Percentiles rank a stretch among this genome's conserved stretches.
phyloP scores from a whole-genome alignment of 2,888 invertebrate species.

The Eilema depressum region DNA sequence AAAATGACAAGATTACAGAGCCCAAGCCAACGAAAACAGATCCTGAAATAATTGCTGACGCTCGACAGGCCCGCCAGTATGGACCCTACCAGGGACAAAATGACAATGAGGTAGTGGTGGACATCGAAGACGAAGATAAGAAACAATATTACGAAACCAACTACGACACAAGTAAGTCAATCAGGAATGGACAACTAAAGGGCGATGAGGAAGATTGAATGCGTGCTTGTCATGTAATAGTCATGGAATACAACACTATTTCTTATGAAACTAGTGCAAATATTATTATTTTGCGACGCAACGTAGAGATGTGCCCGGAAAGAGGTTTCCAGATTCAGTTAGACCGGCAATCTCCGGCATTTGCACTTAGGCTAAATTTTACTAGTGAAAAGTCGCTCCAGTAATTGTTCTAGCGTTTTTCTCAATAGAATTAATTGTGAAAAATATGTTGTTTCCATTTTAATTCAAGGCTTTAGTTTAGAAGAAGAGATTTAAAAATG shows the following conservation, averaged over 20 bases:
- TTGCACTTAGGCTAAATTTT: background rate
- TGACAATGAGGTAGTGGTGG: conserved; percentile 89
- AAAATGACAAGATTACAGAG: conserved; percentile 5
- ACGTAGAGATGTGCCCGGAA: too few relatives aligned
- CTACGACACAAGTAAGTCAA: conserved; percentile 91
- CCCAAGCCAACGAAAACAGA: conserved; percentile 34
- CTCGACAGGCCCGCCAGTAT: conserved; percentile 64
- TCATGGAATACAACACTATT: background rate
- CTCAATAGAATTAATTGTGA: background rate
- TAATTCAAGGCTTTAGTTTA: background rate
- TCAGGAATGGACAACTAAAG: background rate
- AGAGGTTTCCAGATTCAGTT: too few relatives aligned
- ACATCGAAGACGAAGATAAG: conserved; percentile 91
- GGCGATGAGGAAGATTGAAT: background rate
- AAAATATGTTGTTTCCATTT: too few relatives aligned
- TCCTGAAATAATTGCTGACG: conserved; percentile 51
- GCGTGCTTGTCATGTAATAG: background rate
- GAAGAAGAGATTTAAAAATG: background rate
- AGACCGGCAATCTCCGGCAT: background rate
- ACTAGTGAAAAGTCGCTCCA: background rate
- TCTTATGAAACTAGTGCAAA: background rate
- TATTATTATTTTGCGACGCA: background rate
- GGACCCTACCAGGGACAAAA: conserved; percentile 56
- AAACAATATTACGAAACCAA: conserved; percentile 92
- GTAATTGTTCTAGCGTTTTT: background rate